A percentile compares a stretch with the other conserved stretches of the same genome.
phyloP scores from a whole-genome alignment of 2,113 vertebrate genomes.

The Dipodomys spectabilis region DNA sequence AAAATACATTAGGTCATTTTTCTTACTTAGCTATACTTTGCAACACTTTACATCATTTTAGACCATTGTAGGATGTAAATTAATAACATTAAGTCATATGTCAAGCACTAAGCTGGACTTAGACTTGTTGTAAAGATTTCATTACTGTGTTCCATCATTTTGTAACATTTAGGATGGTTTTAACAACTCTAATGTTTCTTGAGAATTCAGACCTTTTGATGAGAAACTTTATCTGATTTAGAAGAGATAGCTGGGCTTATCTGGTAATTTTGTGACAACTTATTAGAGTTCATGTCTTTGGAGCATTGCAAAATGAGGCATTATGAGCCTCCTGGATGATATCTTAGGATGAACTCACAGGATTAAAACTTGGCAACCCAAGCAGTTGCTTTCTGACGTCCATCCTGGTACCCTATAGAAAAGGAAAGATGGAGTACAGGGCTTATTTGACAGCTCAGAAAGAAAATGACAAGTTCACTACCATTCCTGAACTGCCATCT shows the following conservation, averaged over 20 bases:
- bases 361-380: background rate
- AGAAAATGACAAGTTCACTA: background rate
- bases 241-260: background rate
- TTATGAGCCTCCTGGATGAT: background rate
- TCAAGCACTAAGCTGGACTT: background rate
- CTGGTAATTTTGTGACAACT: background rate
- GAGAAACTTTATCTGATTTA: background rate
- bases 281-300: background rate
- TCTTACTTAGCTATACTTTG: slow-evolving; percentile 15
- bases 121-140: background rate
- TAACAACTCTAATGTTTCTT: background rate
- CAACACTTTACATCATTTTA: slow-evolving; percentile 10
- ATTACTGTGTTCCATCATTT: background rate
- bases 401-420: background rate
- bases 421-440: background rate
- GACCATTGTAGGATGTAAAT: background rate
- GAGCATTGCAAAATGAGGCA: background rate
- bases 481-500: slow-evolving; percentile 14
- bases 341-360: background rate
- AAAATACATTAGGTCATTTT: slow-evolving; percentile 20
- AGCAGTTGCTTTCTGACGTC: background rate
- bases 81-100: background rate
- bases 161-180: background rate
- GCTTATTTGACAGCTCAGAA: background rate
- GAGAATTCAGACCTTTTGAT: background rate